Conservation (phyloP, 1,140 invertebrate species). For the Scaptomyza pallida region DNA sequence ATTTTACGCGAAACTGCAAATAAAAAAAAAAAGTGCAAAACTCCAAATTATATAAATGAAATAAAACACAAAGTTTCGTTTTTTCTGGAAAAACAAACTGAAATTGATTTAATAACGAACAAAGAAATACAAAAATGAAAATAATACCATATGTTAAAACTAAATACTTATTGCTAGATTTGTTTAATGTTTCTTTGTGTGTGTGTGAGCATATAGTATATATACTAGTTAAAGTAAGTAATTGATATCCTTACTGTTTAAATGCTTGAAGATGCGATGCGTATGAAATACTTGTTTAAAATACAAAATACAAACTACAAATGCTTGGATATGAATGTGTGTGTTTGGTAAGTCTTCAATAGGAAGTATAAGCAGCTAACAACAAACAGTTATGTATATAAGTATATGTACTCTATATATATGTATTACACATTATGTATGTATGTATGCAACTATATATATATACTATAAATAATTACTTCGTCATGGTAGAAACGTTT, state of each 20-base stretch:
- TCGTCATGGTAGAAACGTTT: slow-evolving; percentile 8
- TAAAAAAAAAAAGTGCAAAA: slow-evolving; percentile 33
- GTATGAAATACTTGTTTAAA: slow-evolving; percentile 36
- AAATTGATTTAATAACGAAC: slow-evolving; percentile 27
- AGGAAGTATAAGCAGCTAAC: slow-evolving; percentile 81
- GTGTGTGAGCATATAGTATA: slow-evolving; percentile 12
- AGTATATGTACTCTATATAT: slow-evolving; percentile 52
- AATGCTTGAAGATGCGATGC: slow-evolving; percentile 35
- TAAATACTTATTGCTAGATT: slow-evolving; percentile 21
- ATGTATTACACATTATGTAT: slow-evolving; percentile 48
- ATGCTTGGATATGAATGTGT: slow-evolving; percentile 70
- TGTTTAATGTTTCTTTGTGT: slow-evolving; percentile 10
- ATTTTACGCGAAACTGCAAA: slow-evolving; percentile 70
- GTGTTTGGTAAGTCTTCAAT: slow-evolving; percentile 75
- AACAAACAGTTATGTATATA: slow-evolving; percentile 77
- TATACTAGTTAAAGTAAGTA: slow-evolving; percentile 17
- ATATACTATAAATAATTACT: slow-evolving; percentile 51
- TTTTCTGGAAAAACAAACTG: slow-evolving; percentile 15
- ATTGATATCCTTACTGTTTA: slow-evolving; percentile 12
- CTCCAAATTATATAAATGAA: slow-evolving; percentile 14
- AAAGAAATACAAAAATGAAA: slow-evolving; percentile 19
- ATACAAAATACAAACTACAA: slow-evolving; percentile 59
- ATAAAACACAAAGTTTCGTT: slow-evolving; percentile 14
- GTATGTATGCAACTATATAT: slow-evolving; percentile 47
- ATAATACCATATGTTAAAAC: slow-evolving; percentile 31